These are phyloP conservation scores for Laupala kohalensis DNA, from an alignment of 1,140 invertebrate genomes.

Conservation along the genomic window DNA sequence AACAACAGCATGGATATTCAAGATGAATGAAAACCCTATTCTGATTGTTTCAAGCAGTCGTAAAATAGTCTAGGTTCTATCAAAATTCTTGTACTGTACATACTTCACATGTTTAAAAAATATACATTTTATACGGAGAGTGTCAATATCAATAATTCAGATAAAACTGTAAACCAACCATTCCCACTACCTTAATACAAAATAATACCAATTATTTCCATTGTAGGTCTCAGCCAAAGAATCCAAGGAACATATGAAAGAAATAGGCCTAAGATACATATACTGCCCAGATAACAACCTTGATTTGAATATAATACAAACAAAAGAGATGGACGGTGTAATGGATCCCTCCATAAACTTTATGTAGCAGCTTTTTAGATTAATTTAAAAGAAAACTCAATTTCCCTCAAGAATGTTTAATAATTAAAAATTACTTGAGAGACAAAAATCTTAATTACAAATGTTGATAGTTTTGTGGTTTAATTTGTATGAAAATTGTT, in stretches of 20 bases:
- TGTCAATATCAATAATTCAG: background rate
- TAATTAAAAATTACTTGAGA: too few relatives aligned
- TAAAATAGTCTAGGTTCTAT: background rate
- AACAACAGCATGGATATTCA: background rate
- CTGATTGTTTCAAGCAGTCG: background rate
- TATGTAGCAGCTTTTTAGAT: too few relatives aligned
- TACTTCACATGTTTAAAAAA: background rate
- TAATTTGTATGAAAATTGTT: too few relatives aligned
- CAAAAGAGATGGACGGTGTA: background rate
- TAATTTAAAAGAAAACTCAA: too few relatives aligned
- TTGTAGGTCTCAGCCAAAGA: background rate
- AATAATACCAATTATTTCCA: background rate
- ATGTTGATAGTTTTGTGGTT: too few relatives aligned
- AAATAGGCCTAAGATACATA: background rate
- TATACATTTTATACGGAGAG: background rate
- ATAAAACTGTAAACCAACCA: background rate
- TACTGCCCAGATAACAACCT: background rate
- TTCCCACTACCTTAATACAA: background rate
- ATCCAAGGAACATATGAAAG: background rate
- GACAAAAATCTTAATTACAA: too few relatives aligned
- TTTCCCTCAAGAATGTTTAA: too few relatives aligned
- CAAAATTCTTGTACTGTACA: background rate
- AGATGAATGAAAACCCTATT: background rate
- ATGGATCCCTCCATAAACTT: background rate
- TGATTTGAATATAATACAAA: background rate